Evolutionary conservation across 2,113 vertebrate species (phyloP).

Genomic region (Muntiacus reevesi): DNA sequence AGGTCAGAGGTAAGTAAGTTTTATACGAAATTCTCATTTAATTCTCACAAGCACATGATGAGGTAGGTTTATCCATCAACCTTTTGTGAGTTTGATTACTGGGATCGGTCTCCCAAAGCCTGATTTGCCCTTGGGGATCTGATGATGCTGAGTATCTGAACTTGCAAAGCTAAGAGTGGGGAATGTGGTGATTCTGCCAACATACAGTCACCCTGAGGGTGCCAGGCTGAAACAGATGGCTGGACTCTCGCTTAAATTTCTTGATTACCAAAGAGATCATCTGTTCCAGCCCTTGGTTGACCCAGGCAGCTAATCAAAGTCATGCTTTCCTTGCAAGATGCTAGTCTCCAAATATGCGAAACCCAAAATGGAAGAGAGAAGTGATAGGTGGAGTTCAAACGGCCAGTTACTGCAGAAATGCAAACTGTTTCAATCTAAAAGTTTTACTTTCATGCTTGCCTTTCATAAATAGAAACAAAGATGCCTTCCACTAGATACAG

Average conservation of each 20-base stretch:
- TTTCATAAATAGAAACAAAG: not conserved
- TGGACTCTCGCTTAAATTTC: not conserved
- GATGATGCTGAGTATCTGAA: not conserved
- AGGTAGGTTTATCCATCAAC: not conserved
- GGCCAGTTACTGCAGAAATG: not conserved
- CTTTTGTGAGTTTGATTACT: not conserved
- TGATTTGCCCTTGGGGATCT: not conserved
- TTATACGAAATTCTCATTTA: not conserved
- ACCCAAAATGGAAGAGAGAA: not conserved
- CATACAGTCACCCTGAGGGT: not conserved
- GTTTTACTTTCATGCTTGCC: not conserved
- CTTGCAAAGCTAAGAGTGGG: not conserved
- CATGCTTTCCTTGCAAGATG: not conserved
- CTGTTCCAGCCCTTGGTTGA: slow-evolving; percentile 29
- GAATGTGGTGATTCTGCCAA: not conserved
- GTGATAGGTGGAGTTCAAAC: not conserved
- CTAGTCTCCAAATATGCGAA: not conserved
- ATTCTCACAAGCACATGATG: not conserved
- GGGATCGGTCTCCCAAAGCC: not conserved
- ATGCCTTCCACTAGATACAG: not conserved
- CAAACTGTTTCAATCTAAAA: not conserved
- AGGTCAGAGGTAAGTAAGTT: not conserved
- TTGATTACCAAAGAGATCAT: slow-evolving; percentile 28
- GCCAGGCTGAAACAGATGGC: not conserved
- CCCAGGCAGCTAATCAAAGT: not conserved